Conservation (phyloP, 2,797 vertebrate genomes). For the Lophius americanus region DNA sequence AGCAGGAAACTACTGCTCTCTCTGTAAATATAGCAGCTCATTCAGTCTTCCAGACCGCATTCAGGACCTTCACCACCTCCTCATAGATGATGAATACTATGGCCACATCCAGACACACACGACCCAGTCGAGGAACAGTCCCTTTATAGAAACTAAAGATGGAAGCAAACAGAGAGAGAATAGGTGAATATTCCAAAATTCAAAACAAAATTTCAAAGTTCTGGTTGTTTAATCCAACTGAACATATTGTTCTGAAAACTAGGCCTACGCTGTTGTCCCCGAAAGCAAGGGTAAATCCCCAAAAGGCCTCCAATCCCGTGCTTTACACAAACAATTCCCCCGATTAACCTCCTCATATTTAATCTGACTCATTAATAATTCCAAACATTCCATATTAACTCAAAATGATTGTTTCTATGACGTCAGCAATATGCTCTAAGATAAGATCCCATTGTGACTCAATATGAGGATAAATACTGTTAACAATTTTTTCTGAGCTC, state of each 20-base stretch:
- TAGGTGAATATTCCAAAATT: background rate
- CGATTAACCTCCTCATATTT: no score
- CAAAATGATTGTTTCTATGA: no score
- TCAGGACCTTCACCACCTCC: slow-evolving; percentile 94
- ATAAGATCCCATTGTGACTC: no score
- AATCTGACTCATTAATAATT: no score
- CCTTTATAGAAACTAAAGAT: slow-evolving; percentile 92
- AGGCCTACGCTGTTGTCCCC: no score
- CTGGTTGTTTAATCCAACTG: background rate
- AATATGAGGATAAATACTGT: no score
- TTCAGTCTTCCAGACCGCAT: slow-evolving; percentile 91
- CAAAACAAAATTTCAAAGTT: background rate
- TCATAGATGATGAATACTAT: slow-evolving; percentile 97
- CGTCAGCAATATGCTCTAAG: no score
- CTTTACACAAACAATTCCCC: no score
- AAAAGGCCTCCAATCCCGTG: no score
- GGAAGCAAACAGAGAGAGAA: slow-evolving; percentile 14
- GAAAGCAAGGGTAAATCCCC: no score
- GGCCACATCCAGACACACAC: slow-evolving; percentile 94
- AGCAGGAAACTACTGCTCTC: slow-evolving; percentile 20
- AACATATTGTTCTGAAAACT: background rate
- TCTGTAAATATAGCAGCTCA: slow-evolving; percentile 33
- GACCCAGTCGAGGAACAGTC: slow-evolving; percentile 91
- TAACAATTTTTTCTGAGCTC: no score
- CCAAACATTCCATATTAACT: no score